Evolutionary conservation across 2,797 vertebrate species (phyloP), one percentile per base, ranked within the genome.

Genomic region (Euthynnus affinis): DNA sequence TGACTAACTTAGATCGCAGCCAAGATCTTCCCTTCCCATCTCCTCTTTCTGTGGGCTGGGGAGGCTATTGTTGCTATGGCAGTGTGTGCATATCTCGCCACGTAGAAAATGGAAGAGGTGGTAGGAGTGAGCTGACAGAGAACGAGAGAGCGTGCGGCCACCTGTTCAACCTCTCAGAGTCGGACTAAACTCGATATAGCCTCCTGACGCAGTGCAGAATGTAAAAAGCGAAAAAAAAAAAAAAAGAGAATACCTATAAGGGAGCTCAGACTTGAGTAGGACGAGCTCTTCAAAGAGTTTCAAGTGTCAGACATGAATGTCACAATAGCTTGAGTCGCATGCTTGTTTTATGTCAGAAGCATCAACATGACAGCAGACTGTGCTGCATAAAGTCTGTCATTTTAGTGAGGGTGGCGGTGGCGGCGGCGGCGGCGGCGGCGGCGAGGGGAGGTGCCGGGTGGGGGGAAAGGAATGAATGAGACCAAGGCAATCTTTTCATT

Each of bases 381-480:
- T 81, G 89, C 90, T 87, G 88, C 83, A 81, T 88, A 89, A 81
- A 88, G 85, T 87, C 85, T 90, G 89, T 81, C 90, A 89, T 71
- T 83, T 87, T 89, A 78, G 81, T 83, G 22, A 10, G 64, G 69
- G 68, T 7, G 62, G 72, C 9, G 58, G 78, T 17, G 46, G 64
- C 3, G 17, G 56, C 3, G 59, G 27, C 27, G 27, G 27, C 2
- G 27, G 59, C 2, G 58, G 78, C 25, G 27, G 64, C 3, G 17
- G 59, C 2, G 59, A 32, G 49, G 76, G 70, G 83, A 59, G 75
- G 83, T 58, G 68, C 48, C 53, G 82, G 82, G 60, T 9, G 42
- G 63, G 60, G 64, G 69, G 76, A 73, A 76, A 82, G 44, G 44
- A 48, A 84, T 76, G 75, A 84, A 73, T 75, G 81, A 87, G 80